A percentile compares a stretch with the other conserved stretches of the same genome.
Conservation (phyloP, 2,888 invertebrate species). For the Cerastoderma edule region DNA sequence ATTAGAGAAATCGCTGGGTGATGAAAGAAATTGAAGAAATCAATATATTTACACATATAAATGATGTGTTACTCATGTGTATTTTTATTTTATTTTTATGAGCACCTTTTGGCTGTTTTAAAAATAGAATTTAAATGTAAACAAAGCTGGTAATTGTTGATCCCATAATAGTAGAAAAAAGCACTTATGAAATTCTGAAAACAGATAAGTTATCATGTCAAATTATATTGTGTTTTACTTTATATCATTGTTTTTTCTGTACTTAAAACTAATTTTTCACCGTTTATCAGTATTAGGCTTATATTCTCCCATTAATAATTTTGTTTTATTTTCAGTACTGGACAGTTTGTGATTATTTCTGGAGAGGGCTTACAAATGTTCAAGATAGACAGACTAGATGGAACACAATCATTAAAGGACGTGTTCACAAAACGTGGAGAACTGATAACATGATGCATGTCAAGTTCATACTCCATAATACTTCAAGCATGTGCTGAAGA, state of each 20-base stretch:
- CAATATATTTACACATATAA: too few species aligned
- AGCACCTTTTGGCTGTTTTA: too few species aligned
- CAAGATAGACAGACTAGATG: not conserved
- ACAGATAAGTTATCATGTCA: too few species aligned
- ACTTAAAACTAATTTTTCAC: not conserved
- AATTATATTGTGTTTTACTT: too few species aligned
- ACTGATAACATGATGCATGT: not conserved
- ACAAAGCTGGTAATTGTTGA: too few species aligned
- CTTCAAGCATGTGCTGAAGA: not conserved
- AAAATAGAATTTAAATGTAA: too few species aligned
- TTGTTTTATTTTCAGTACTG: slow-evolving; percentile 33
- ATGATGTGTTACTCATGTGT: too few species aligned
- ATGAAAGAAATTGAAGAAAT: too few species aligned
- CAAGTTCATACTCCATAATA: not conserved
- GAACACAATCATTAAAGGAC: not conserved
- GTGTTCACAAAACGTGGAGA: not conserved
- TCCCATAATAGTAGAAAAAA: not conserved
- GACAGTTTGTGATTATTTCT: slow-evolving; percentile 22
- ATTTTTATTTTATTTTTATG: too few species aligned
- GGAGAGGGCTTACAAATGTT: slow-evolving; percentile 42
- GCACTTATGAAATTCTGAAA: not conserved
- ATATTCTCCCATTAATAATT: not conserved
- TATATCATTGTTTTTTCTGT: not conserved
- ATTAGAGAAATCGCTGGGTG: too few species aligned
- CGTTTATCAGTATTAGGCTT: not conserved